phyloP scores from a whole-genome alignment of 2,888 invertebrate species.

The Sisyra nigra region DNA sequence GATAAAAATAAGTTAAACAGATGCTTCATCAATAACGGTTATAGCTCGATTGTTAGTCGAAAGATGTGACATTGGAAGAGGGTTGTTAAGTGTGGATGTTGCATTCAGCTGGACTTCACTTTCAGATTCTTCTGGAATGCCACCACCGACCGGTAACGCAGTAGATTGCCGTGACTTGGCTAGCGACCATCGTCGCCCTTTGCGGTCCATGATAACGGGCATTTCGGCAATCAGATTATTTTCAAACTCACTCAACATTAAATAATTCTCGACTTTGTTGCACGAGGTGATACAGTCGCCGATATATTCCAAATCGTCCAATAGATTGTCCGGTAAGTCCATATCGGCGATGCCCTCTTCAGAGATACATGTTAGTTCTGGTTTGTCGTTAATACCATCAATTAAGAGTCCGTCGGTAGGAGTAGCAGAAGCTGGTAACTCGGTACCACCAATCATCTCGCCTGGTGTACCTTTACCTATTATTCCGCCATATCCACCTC shows the following conservation, averaged over 20 bases:
- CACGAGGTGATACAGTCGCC: slow-evolving; percentile 74
- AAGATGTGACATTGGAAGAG: slow-evolving; percentile 26
- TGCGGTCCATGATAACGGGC: slow-evolving; percentile 55
- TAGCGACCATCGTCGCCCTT: slow-evolving; percentile 55
- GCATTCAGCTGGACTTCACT: slow-evolving; percentile 25
- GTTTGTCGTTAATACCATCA: slow-evolving; percentile 37
- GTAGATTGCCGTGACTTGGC: slow-evolving; percentile 29
- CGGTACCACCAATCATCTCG: slow-evolving; percentile 37
- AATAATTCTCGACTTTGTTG: slow-evolving; percentile 72
- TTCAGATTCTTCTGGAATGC: slow-evolving; percentile 16
- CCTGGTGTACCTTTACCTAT: slow-evolving; percentile 32
- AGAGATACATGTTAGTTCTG: slow-evolving; percentile 69
- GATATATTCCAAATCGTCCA: slow-evolving; percentile 64
- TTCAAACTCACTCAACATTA: slow-evolving; percentile 75
- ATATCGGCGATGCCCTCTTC: slow-evolving; percentile 73
- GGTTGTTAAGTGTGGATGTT: too few species aligned
- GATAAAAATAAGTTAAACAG: slow-evolving; percentile 29
- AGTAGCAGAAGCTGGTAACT: slow-evolving; percentile 22
- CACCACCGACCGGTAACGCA: background rate
- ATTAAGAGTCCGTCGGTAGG: slow-evolving; percentile 28
- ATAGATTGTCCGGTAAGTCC: slow-evolving; percentile 63
- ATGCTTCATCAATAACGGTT: slow-evolving; percentile 63
- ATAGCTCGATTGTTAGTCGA: slow-evolving; percentile 45
- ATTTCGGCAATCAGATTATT: slow-evolving; percentile 68
- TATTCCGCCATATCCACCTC: too few species aligned